These are phyloP conservation scores for Corticium candelabrum DNA, from an alignment of 37 sponge, comb jelly and placozoan genomes.

Conservation along the genomic window DNA sequence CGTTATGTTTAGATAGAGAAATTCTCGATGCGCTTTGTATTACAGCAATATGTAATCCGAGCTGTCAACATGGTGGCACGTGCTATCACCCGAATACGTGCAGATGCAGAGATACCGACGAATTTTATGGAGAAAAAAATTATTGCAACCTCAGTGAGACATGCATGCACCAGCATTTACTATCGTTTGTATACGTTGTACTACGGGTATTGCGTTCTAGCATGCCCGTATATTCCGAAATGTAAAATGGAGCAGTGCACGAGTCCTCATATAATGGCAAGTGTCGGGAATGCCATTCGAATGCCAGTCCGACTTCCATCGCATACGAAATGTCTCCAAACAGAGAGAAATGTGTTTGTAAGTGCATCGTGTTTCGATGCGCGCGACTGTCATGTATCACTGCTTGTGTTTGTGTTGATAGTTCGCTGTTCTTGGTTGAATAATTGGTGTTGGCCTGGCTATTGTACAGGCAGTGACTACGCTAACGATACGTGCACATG, in stretches of 20 bases:
- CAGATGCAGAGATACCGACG: neutral
- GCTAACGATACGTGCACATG: neutral
- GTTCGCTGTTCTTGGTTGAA: neutral
- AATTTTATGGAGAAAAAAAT: neutral
- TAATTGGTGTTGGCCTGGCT: conserved; percentile 1
- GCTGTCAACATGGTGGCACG: neutral
- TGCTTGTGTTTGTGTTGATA: neutral
- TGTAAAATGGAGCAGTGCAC: neutral
- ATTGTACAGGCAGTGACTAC: neutral
- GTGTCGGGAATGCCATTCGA: neutral
- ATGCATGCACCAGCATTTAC: no score
- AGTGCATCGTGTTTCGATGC: neutral
- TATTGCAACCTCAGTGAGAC: neutral
- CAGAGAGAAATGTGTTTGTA: neutral
- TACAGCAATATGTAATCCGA: neutral
- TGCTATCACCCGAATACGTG: neutral
- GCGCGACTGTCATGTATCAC: neutral
- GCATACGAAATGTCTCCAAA: neutral
- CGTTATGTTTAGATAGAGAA: no score
- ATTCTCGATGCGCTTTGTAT: no score
- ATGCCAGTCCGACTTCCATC: neutral
- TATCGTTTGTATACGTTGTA: no score
- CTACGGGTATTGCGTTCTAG: neutral
- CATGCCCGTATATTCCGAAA: neutral
- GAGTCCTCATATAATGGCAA: neutral